Conservation (phyloP, 2,113 vertebrate genomes). For the Lepus americanus region DNA sequence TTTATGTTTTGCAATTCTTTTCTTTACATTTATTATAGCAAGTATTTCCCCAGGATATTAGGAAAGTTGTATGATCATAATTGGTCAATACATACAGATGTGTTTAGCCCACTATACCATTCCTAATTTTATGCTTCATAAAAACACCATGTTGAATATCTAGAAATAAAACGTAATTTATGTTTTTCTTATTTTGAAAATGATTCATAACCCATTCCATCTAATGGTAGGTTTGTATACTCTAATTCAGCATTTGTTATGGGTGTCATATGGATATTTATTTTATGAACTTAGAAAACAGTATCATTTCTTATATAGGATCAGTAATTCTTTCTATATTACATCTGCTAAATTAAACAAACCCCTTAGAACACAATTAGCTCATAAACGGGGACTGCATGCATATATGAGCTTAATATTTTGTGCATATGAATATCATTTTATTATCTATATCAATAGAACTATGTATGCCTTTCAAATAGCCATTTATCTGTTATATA, state of each 20-base stretch:
- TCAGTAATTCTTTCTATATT: slow-evolving; percentile 15
- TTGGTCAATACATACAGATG: neutral
- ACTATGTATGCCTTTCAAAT: neutral
- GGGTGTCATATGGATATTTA: neutral
- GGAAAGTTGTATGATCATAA: neutral
- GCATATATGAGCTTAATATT: slow-evolving; percentile 71
- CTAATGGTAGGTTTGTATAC: neutral
- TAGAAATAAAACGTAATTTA: slow-evolving; percentile 16
- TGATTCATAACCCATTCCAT: neutral
- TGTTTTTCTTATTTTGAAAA: slow-evolving; percentile 7
- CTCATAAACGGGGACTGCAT: neutral
- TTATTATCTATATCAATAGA: neutral
- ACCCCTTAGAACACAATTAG: neutral
- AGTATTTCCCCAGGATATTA: neutral
- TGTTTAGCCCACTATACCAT: neutral
- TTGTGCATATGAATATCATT: neutral
- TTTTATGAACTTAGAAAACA: neutral
- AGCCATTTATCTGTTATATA: neutral
- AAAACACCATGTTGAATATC: neutral
- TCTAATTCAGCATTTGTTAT: neutral
- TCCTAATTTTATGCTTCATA: neutral
- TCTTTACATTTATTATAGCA: slow-evolving; percentile 3
- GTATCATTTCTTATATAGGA: neutral
- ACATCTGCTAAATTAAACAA: neutral
- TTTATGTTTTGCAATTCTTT: neutral